Percentiles rank a stretch among this genome's conserved stretches.
phyloP scores from a whole-genome alignment of 2,888 invertebrate species.

The Nebria brevicollis region DNA sequence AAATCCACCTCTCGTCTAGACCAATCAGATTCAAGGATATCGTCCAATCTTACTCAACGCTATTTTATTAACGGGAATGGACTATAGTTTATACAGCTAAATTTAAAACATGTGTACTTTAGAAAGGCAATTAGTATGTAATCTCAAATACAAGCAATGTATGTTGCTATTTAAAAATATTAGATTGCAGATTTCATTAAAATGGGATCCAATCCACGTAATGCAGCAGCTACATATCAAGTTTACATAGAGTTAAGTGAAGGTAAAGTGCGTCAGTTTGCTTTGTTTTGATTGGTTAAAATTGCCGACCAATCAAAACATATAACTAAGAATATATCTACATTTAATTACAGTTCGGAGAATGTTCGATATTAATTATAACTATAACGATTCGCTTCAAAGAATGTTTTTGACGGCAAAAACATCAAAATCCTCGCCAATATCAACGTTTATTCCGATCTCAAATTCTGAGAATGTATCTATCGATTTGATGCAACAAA shows the following conservation, averaged over 20 bases:
- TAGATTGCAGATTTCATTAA: slow-evolving; percentile 63
- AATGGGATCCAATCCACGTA: slow-evolving; percentile 62
- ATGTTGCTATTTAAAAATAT: slow-evolving; percentile 11
- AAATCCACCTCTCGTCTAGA: too few species aligned
- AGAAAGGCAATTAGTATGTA: slow-evolving; percentile 47
- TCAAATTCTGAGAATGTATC: slow-evolving; percentile 59
- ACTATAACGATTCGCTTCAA: slow-evolving; percentile 59
- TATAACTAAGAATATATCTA: not conserved
- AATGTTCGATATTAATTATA: slow-evolving; percentile 64
- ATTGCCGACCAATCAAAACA: not conserved
- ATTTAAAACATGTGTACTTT: slow-evolving; percentile 14
- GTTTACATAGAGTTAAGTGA: slow-evolving; percentile 68
- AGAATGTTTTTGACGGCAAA: slow-evolving; percentile 62
- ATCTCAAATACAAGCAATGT: slow-evolving; percentile 10
- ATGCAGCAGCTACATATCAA: slow-evolving; percentile 64
- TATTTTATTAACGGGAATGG: too few species aligned
- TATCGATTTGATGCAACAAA: slow-evolving; percentile 58
- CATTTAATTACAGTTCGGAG: slow-evolving; percentile 58
- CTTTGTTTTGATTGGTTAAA: slow-evolving; percentile 29
- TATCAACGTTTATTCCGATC: slow-evolving; percentile 63
- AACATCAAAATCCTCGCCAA: slow-evolving; percentile 56
- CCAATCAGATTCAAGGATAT: too few species aligned
- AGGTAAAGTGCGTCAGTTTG: slow-evolving; percentile 58
- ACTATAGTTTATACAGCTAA: not conserved
- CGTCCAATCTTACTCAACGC: too few species aligned